phyloP scores from a whole-genome alignment of 1,140 invertebrate species.

The Drosophila lacertosa region DNA sequence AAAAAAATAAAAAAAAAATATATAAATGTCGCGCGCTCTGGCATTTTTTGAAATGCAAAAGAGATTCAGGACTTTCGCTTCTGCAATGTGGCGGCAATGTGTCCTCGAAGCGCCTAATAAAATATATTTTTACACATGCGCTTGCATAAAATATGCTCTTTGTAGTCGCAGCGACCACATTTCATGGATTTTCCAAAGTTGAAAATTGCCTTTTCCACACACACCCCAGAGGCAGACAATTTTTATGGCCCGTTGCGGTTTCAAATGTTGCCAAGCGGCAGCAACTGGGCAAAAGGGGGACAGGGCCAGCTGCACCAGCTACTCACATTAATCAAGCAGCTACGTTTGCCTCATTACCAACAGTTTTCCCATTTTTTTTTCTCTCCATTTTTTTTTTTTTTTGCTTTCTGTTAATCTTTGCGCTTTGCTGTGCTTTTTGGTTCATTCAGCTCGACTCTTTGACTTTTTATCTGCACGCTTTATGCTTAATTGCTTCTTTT shows the following conservation, averaged over 20 bases:
- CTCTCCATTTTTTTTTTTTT: neutral
- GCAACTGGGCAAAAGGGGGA: neutral
- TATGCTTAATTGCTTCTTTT: conserved; percentile 63
- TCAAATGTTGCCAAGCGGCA: conserved; percentile 16
- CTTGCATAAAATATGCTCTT: conserved; percentile 59
- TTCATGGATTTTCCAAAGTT: conserved; percentile 60
- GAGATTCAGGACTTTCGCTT: conserved; percentile 9
- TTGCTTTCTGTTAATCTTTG: conserved; percentile 23
- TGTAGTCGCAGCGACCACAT: conserved; percentile 56
- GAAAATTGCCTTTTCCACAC: conserved; percentile 50
- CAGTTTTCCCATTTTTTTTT: conserved; percentile 16
- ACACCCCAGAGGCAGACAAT: conserved; percentile 33
- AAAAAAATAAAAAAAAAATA: no score
- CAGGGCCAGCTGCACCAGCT: conserved; percentile 10
- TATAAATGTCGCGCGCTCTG: conserved; percentile 46
- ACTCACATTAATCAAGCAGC: conserved; percentile 47
- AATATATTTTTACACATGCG: conserved; percentile 60
- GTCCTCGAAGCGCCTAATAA: conserved; percentile 45
- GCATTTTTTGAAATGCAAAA: conserved; percentile 53
- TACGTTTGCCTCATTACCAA: conserved; percentile 50
- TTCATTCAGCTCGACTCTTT: conserved; percentile 40
- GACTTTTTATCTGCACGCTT: conserved; percentile 57
- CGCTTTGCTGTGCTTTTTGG: conserved; percentile 29
- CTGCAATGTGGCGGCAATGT: neutral
- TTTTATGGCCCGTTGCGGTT: conserved; percentile 47